These are phyloP conservation scores for Pygathrix nemaeus DNA, from an alignment of 2,113 vertebrate genomes.

Conservation along the genomic window DNA sequence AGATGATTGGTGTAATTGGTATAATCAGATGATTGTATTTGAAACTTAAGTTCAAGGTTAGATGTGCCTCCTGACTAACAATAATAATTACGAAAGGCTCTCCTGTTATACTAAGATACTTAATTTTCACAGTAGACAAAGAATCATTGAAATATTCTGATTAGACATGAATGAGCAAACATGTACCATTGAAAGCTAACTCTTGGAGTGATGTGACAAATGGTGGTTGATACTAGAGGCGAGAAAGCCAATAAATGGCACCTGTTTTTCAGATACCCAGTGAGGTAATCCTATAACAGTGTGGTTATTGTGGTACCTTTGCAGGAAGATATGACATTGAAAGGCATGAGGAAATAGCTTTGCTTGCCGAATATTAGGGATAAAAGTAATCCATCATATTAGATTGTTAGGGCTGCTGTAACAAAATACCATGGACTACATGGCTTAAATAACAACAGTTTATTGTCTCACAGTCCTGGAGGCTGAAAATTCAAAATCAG, in stretches of 20 bases:
- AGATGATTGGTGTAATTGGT: not conserved
- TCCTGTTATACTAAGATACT: not conserved
- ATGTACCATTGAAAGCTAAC: not conserved
- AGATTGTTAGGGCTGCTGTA: not conserved
- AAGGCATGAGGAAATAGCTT: not conserved
- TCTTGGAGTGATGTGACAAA: not conserved
- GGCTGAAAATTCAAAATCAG: not conserved
- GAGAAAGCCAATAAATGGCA: not conserved
- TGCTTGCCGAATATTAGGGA: not conserved
- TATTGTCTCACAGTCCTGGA: not conserved
- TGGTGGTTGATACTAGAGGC: not conserved
- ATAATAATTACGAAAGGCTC: not conserved
- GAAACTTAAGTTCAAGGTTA: slow-evolving; percentile 38
- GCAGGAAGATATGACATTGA: not conserved
- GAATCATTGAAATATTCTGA: not conserved
- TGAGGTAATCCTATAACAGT: not conserved
- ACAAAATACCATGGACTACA: not conserved
- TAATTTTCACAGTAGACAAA: not conserved
- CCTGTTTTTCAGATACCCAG: not conserved
- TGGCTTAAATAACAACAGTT: not conserved
- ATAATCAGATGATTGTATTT: slow-evolving; percentile 13
- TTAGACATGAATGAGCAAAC: not conserved
- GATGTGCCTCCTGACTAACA: not conserved
- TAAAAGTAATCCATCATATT: not conserved
- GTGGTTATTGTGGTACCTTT: not conserved